Evolutionary conservation across 2,113 vertebrate genomes (phyloP), one percentile per base, ranked within the genome.

Genomic region (Podocnemis expansa): DNA sequence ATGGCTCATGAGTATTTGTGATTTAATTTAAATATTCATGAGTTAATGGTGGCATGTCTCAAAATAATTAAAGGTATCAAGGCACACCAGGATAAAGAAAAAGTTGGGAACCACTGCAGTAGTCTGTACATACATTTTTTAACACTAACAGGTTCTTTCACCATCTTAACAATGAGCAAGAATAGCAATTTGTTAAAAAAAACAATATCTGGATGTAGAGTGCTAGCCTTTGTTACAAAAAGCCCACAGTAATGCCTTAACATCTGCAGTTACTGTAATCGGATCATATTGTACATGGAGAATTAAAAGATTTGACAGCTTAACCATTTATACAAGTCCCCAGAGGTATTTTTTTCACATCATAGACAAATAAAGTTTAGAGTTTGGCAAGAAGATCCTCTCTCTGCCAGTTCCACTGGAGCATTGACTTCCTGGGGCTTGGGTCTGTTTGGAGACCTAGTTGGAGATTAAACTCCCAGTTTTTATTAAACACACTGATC

Each of bases 171-270:
- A 16, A 78, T 45, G 73, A 78, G 89, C 80, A 88, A 49, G 9
- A 60, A 9, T 0, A 84, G 16, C 0, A 8, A 5, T 25, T 38
- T 58, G 56, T 54, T 5, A 0, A 1, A 2, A 5, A 6, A n/a
- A 89, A 45, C 14, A 52, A 52, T 45, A 84, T 5, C 16, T 70
- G 8, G 58, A 47, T 67, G 10, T 7, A 52, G 52, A 55, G 4
- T 85, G 85, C 63, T 43, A 43, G 31, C 38, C 13, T 24, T 5
- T 51, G 11, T 24, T 13, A 29, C 2, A 3, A 47, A 86, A 63
- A 86, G 4, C 13, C 80, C 12, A 56, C 27, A 88, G 0, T 82
- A 82, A 84, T 43, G 43, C 79, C 76, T 43, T 45, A 58, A 47
- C 6, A 81, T 12, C 14, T 67, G 1, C n/a, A 52, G 21, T 67